Conservation (phyloP, 1,140 invertebrate species). For the Laupala kohalensis region DNA sequence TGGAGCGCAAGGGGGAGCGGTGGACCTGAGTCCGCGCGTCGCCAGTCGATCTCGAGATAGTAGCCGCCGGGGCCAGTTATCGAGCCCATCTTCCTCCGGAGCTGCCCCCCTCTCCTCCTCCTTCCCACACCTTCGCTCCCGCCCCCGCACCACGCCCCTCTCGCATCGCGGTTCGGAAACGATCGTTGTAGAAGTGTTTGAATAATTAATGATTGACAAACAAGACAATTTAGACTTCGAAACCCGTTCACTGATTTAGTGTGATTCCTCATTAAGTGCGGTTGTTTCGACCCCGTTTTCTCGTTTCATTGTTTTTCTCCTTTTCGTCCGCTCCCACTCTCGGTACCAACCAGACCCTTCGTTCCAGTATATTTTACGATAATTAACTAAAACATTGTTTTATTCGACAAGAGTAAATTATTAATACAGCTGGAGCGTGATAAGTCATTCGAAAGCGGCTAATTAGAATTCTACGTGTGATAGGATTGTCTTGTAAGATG, state of each 20-base stretch:
- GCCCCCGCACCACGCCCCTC: not conserved
- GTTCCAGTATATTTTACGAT: not conserved
- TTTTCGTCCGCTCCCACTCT: too few relatives aligned
- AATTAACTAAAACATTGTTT: not conserved
- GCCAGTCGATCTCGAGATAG: too few relatives aligned
- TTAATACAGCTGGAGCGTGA: not conserved
- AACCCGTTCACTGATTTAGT: not conserved
- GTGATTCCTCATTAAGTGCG: not conserved
- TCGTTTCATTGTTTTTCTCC: not conserved
- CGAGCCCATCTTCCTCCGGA: not conserved
- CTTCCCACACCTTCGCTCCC: not conserved
- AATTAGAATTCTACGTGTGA: not conserved
- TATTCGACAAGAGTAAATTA: not conserved
- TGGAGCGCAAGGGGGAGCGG: too few relatives aligned
- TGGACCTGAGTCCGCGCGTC: too few relatives aligned
- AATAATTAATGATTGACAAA: not conserved
- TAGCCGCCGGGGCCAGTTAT: too few relatives aligned
- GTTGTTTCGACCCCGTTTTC: not conserved
- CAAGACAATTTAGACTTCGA: not conserved
- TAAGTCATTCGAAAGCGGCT: not conserved
- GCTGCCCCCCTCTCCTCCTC: not conserved
- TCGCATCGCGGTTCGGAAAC: not conserved
- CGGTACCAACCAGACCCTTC: not conserved
- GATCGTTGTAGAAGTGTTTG: not conserved
- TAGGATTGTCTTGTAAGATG: not conserved